phyloP scores from a whole-genome alignment of 2,797 vertebrate species.

The Dendrocincla tyrannina region DNA sequence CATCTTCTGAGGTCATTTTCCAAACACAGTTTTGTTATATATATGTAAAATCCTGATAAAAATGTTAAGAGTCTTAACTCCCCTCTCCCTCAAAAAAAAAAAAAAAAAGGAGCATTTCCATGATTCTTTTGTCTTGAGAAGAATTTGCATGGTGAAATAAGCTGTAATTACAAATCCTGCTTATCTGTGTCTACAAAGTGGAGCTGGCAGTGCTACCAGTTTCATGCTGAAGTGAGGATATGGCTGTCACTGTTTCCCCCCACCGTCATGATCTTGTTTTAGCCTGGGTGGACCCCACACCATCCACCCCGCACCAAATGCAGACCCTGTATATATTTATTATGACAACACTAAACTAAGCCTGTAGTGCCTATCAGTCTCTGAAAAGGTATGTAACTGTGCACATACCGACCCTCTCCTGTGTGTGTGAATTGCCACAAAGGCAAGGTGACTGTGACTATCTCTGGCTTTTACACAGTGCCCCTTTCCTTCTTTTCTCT shows the following conservation, averaged over 20 bases:
- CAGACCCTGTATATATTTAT: background rate
- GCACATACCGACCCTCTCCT: accelerated
- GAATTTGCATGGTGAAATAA: background rate
- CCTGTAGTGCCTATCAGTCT: background rate
- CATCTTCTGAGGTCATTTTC: background rate
- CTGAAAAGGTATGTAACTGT: background rate
- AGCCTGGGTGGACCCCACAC: background rate
- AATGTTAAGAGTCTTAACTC: background rate
- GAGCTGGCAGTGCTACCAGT: background rate
- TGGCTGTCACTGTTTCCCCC: background rate
- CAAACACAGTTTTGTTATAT: background rate
- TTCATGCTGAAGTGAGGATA: background rate
- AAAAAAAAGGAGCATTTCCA: background rate
- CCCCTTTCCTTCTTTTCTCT: background rate
- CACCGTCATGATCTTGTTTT: background rate
- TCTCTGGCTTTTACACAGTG: background rate
- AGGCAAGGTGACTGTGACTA: background rate
- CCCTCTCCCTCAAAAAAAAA: background rate
- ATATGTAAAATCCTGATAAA: background rate
- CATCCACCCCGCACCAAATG: background rate
- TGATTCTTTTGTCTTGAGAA: background rate
- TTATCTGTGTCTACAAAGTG: background rate
- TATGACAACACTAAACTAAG: background rate
- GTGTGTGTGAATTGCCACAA: background rate
- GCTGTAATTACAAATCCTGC: background rate